Evolutionary conservation across 2,888 invertebrate species (phyloP), one percentile per base, ranked within the genome.

Genomic region (Megalurothrips usitatus): DNA sequence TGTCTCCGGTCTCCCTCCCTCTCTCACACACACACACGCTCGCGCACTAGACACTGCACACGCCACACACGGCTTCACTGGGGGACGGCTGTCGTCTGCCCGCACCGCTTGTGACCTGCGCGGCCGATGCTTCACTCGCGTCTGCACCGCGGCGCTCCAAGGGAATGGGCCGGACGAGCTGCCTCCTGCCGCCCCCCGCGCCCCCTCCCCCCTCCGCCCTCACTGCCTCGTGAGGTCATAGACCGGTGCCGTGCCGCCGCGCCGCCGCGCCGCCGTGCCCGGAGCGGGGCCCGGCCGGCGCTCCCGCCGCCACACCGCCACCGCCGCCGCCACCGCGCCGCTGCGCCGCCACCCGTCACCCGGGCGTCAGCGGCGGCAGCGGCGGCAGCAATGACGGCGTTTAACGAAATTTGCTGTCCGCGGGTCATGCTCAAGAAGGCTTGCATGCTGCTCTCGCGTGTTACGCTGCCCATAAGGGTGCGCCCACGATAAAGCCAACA

Each of bases 181-280:
- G 68, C 58, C 58, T n/a, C 58, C 58, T 52, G 23, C 68, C 68
- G 9, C 23, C 68, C 4, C 68, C 68, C 9, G 26, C 26, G 11
- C 26, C 68, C 26, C 26, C 68, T 12, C 12, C 26, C 23, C 23
- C 23, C 23, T 26, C 23, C 23, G 26, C 23, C 68, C 68, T n/a
- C 68, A 23, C 68, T 23, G n/a, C 68, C 23, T 75, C 23, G 68
- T 75, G 68, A 75, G 68, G 68, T 75, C 68, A 75, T 75, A 75
- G 68, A 75, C 68, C 68, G 68, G 68, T 75, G 68, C 68, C 68
- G 23, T 23, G 68, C n/a, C 68, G 68, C 23, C 23, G 63, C 23
- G 68, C n/a, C 8, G 68, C 68, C 11, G 68, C 4, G 68, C 68
- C n/a, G 68, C 23, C n/a, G n/a, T n/a, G 68, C 23, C 3, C 68